Base-by-base conservation (phyloP, 2,797 vertebrate species). In the Pteropus rufus region DNA sequence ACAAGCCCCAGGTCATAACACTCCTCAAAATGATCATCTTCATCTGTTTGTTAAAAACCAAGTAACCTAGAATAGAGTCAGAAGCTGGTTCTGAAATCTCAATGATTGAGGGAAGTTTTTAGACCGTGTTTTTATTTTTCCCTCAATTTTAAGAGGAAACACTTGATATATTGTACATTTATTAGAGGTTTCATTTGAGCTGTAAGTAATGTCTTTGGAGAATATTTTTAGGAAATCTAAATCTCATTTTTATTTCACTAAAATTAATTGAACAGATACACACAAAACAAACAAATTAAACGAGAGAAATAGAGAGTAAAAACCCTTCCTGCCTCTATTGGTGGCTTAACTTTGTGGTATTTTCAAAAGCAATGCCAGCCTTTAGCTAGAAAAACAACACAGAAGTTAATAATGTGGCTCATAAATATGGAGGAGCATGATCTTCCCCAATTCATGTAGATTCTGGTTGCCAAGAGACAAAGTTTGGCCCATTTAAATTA, bases 401-500 rank as follows among this genome's bases (percentile, higher is more conserved):
- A 84, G 21, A 36, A 75, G 76, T 58, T 81, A 82, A 92, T 73
- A 84, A 36, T 62, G 79, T 62, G 80, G 44, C 83, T 96, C 79
- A 95, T 95, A 90, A 93, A 97, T 96, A 97, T 86, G 96, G 85
- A 96, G 88, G 75, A 89, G 34, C 7, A 4, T 34, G 23, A 15
- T 92, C 54, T 93, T 90, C 67, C 80, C 69, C 10, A 41, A 60
- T 93, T 84, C 29, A 0, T 46, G 16, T 96, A 64, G 62, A 84
- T 79, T 95, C 75, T 26, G 21, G 73, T 95, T 94, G 73, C 95
- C 92, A 92, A 75, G 81, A 96, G 54, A 96, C 92, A 89, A 87
- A 95, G 72, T 88, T 92, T 65, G 65, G 64, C 29, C 67, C 69
- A 76, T 92, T 96, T 89, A 92, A 97, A 95, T 91, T 91, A 94